Percentiles rank a stretch among this genome's conserved stretches.
Conservation (phyloP, 1,140 invertebrate genomes). For the Parapsyche elsis region DNA sequence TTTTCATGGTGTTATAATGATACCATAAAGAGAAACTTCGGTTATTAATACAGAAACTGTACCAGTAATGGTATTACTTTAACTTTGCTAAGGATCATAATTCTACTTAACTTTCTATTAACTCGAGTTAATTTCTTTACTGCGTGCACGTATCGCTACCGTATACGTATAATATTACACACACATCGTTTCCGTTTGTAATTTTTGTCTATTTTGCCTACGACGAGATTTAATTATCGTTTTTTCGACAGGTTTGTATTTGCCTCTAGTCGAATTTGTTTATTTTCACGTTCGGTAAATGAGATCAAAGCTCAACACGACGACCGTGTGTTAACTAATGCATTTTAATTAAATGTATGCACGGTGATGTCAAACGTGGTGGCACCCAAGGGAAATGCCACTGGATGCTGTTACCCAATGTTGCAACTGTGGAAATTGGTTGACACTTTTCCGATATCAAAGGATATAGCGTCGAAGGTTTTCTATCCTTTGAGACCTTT, state of each 20-base stretch:
- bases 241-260: background rate
- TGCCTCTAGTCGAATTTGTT: background rate
- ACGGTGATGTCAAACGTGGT: background rate
- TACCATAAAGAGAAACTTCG: conserved; percentile 28
- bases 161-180: background rate
- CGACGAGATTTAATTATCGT: conserved; percentile 7
- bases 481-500: background rate
- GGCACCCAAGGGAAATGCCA: no score
- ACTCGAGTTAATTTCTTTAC: conserved; percentile 26
- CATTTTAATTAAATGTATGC: conserved; percentile 3
- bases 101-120: conserved; percentile 30
- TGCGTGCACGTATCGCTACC: background rate
- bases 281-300: background rate
- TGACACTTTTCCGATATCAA: background rate
- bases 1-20: conserved; percentile 32
- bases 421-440: background rate
- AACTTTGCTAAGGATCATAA: conserved; percentile 9
- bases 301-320: background rate
- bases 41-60: conserved; percentile 30
- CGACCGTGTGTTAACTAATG: background rate
- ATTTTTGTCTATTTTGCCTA: no score
- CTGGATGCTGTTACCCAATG: background rate
- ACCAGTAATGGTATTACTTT: conserved; percentile 26
- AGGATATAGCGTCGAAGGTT: background rate
- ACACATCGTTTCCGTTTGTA: no score